Evolutionary conservation across 2,888 invertebrate genomes (phyloP), one percentile per base, ranked within the genome.

Genomic region (Drosophila picticornis): DNA sequence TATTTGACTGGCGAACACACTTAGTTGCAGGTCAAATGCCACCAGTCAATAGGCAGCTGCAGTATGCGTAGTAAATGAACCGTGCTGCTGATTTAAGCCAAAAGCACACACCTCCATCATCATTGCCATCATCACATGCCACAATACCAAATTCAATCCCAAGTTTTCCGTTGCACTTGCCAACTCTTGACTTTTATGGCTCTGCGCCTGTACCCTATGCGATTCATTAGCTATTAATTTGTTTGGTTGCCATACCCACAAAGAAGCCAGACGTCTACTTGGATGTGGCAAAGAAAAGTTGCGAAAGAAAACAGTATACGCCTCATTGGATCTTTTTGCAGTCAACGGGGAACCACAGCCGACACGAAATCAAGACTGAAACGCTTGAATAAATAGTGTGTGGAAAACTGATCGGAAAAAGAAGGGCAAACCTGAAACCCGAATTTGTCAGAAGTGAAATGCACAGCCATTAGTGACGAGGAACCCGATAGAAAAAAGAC

Each of bases 191-290:
- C 72, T 85, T 84, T 84, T 84, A 85, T 87, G 73, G 70, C 70
- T 46, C 51, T 80, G 75, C 61, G 76, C 53, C 66, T 62, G 57
- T 40, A 52, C 52, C 67, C 56, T 63, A 13, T 72, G 56, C 69
- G 84, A 85, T 82, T 85, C 88, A 87, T 85, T 85, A 85, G 90
- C 77, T 72, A 74, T 89, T 77, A 84, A 77, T 87, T 84, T 71
- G 16, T 4, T 58, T 50, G 59, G 31, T 29, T 38, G 67, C 57
- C 69, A 58, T 38, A 52, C 57, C 71, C 68, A 62, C 58, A 72
- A 68, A 57, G 46, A 75, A 31, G 27, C 56, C 52, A 19, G 27
- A 25, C 9, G 11, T 22, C 9, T 34, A 5, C 50, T 52, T 50
- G 48, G 50, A 34, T 22, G 36, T 32, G 16, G 19, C 43, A 34